Conservation (phyloP, 1,140 invertebrate species). For the Papilio aristodemus region DNA sequence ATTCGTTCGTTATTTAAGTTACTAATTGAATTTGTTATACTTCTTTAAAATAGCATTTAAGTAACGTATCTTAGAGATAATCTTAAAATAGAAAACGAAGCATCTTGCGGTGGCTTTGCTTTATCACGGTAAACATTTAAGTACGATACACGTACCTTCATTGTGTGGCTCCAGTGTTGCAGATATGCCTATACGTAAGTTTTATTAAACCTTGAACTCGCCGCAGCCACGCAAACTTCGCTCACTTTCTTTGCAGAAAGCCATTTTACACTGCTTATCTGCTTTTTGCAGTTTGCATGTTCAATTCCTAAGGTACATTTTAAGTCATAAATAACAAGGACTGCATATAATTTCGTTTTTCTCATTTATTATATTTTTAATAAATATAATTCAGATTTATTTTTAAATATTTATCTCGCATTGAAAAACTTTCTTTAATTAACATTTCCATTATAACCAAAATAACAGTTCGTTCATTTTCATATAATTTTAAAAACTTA, state of each 20-base stretch:
- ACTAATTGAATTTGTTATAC: no score
- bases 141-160: constrained; percentile 8
- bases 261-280: constrained; percentile 25
- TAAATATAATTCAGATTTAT: neutral
- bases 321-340: neutral
- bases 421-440: no score
- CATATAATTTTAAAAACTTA: no score
- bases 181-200: constrained; percentile 23
- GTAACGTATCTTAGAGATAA: neutral
- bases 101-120: neutral
- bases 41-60: no score
- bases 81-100: neutral
- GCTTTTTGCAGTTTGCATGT: constrained; percentile 17
- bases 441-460: no score
- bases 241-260: constrained; percentile 25
- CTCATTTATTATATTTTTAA: neutral
- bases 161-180: constrained; percentile 9
- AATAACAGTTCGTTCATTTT: no score
- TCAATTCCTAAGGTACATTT: neutral
- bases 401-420: neutral
- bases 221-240: constrained; percentile 25
- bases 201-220: constrained; percentile 24
- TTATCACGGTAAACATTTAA: neutral
- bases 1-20: no score
- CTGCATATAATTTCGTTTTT: constrained; percentile 26